phyloP scores from a whole-genome alignment of 2,113 vertebrate genomes.

The Rhinopomastus cyanomelas region DNA sequence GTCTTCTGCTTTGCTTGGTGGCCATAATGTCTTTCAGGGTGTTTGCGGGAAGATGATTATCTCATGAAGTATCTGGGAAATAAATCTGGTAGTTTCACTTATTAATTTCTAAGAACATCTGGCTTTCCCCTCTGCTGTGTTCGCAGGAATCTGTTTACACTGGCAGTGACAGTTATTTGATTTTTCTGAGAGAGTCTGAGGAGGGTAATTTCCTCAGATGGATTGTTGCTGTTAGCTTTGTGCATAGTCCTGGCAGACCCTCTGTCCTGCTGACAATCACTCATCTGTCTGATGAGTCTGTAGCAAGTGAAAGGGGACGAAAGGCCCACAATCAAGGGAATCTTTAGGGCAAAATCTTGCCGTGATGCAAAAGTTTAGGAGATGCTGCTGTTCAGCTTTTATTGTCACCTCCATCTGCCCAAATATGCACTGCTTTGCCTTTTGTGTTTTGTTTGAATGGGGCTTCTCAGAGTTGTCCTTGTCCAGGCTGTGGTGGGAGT shows the following conservation, averaged over 20 bases:
- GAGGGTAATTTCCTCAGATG: not conserved
- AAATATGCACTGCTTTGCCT: not conserved
- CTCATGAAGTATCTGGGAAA: not conserved
- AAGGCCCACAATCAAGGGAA: not conserved
- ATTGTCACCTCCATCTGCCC: not conserved
- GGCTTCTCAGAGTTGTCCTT: not conserved
- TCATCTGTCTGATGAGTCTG: not conserved
- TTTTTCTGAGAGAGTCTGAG: not conserved
- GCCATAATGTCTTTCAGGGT: not conserved
- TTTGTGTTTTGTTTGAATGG: not conserved
- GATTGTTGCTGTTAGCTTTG: not conserved
- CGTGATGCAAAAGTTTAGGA: not conserved
- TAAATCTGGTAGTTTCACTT: not conserved
- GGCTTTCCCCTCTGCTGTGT: not conserved
- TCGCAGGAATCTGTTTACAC: not conserved
- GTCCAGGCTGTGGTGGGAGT: fast-evolving
- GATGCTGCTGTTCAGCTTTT: not conserved
- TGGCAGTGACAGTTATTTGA: not conserved
- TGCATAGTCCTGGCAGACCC: not conserved
- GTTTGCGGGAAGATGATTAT: not conserved
- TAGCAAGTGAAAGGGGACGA: not conserved
- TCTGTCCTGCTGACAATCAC: not conserved
- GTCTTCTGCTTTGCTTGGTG: not conserved
- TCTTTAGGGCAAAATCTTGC: not conserved
- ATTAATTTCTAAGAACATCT: not conserved